Conservation (phyloP, 1,140 invertebrate genomes). For the Aphis craccivora region DNA sequence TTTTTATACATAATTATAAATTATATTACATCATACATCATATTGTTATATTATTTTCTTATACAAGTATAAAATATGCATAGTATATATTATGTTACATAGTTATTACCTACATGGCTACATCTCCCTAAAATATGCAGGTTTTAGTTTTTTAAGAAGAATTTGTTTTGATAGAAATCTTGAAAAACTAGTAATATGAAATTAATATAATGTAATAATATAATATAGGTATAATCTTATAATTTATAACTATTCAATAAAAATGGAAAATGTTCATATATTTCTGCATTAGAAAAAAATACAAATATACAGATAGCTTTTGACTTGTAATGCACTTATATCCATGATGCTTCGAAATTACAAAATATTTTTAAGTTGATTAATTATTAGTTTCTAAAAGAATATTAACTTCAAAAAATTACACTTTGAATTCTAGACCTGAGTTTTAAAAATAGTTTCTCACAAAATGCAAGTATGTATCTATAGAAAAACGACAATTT, state of each 20-base stretch:
- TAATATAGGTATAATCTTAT: background rate
- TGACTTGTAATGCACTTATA: background rate
- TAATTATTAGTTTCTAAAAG: background rate
- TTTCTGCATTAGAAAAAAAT: background rate
- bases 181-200: background rate
- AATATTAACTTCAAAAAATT: background rate
- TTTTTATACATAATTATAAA: background rate
- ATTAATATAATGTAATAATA: background rate
- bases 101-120: background rate
- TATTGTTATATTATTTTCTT: background rate
- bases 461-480: background rate
- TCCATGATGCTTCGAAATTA: background rate
- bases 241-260: background rate
- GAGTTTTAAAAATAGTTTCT: background rate
- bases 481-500: background rate
- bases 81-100: background rate
- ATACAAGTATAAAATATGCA: background rate
- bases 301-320: no score
- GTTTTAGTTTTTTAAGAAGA: background rate
- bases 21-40: background rate
- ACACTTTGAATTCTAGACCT: background rate
- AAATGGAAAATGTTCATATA: background rate
- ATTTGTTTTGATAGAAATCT: background rate
- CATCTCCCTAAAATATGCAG: background rate
- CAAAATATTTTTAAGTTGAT: background rate